Evolutionary conservation across 2,797 vertebrate species (phyloP).

Genomic region (Acanthurus lineatus): DNA sequence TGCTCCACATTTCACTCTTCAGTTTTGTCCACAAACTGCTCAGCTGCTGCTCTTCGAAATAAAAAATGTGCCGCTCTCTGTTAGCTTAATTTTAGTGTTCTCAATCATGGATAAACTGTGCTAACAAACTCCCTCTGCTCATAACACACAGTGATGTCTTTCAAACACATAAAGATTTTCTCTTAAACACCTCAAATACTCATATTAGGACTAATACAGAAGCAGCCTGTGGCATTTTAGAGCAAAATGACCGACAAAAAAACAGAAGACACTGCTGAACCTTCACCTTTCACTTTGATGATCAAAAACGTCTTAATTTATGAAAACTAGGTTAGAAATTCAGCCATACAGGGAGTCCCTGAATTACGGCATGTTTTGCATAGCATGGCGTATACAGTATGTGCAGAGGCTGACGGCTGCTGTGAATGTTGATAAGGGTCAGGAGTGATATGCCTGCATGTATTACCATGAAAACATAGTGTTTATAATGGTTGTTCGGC

Average conservation of each 20-base stretch:
- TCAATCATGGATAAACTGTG: conserved; percentile 54
- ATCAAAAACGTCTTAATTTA: neutral
- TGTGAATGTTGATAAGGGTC: conserved; percentile 74
- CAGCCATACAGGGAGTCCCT: neutral
- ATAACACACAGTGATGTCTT: conserved; percentile 19
- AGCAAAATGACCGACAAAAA: conserved; percentile 6
- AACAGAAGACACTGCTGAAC: neutral
- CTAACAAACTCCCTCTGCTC: conserved; percentile 37
- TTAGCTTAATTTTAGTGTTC: conserved; percentile 54
- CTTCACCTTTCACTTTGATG: neutral
- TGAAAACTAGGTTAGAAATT: neutral
- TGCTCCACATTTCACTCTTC: conserved; percentile 5
- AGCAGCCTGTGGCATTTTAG: neutral
- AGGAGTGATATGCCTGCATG: conserved; percentile 63
- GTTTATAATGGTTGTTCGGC: conserved; percentile 53
- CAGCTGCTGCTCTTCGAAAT: conserved; percentile 33
- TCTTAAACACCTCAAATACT: neutral
- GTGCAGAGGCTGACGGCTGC: conserved; percentile 61
- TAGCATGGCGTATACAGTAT: conserved; percentile 34
- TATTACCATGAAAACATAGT: conserved; percentile 75
- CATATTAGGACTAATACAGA: conserved; percentile 16
- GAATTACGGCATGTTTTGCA: neutral
- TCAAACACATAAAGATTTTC: conserved; percentile 29
- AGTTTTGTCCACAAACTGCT: conserved; percentile 21
- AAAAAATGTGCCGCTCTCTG: conserved; percentile 44